Base-by-base conservation (phyloP, 2,888 invertebrate genomes). In the Spisula solida region DNA sequence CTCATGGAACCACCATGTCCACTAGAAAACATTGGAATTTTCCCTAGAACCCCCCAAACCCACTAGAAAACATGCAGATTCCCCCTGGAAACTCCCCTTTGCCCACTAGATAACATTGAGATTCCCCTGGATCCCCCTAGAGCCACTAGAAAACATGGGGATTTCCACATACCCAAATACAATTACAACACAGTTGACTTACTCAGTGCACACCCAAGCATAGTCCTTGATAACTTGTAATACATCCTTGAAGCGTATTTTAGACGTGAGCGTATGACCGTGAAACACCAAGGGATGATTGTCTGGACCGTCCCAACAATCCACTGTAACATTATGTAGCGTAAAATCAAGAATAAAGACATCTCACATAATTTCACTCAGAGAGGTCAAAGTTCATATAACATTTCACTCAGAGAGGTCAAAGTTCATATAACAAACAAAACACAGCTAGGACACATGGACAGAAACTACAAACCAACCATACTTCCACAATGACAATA, bases 221-320 rank as follows among this genome's bases (percentile, higher is more conserved):
- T 99, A 98, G 93, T 99, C 99, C 96, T 98, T 98, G 86, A 99
- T 99, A 0, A 98, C 98, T 95, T 98, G 98, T 60, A 99, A 97
- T 0, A 99, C 99, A 96, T 99, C 99, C 96, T 98, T 97, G 96
- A 99, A 99, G 97, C 98, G 98, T 47, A 99, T 99, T 97, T 99
- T 99, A 0, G 99, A 98, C 0, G 99, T 99, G 91, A 99, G 97
- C 0, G 99, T 99, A 96, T 99, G 99, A 0, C 99, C 99, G 96
- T 99, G 99, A 96, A 98, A 99, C 93, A 99, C 99, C 95, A 98
- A 98, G 0, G 99, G 99, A 96, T 98, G 98, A 85, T 98, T 99
- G 96, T 99, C 99, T 0, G 98, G 95, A 16, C 99, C 99, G 97
- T 99, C 99, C 99, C 99, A 99, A 97, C 99, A 99, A 97, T 99